Evolutionary conservation across 2,113 vertebrate genomes (phyloP).

Genomic region (Psephotus haematonotus): DNA sequence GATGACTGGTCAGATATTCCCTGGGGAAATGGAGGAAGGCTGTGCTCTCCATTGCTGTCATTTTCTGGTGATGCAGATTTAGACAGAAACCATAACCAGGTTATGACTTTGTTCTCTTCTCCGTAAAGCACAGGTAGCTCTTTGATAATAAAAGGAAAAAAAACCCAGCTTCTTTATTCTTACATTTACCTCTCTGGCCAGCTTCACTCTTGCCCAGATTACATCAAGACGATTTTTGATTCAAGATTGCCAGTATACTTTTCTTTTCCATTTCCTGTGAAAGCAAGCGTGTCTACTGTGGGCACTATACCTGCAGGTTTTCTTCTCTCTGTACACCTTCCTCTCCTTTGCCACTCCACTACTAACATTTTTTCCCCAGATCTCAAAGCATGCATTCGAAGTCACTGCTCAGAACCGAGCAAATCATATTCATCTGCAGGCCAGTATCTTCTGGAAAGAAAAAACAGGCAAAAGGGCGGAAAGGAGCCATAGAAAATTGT

Average conservation of each 20-base stretch:
- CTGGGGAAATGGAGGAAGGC: not conserved
- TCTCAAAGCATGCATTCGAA: not conserved
- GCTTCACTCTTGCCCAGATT: not conserved
- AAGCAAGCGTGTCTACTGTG: not conserved
- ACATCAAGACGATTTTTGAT: not conserved
- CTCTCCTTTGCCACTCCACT: not conserved
- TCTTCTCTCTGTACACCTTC: not conserved
- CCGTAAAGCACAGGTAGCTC: not conserved
- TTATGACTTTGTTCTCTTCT: not conserved
- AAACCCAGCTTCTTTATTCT: not conserved
- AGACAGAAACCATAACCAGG: not conserved
- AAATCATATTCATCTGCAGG: not conserved
- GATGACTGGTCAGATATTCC: not conserved
- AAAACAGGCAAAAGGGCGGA: not conserved
- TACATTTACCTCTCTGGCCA: not conserved
- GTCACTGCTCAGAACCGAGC: not conserved
- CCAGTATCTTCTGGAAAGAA: not conserved
- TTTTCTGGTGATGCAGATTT: not conserved
- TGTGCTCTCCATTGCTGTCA: not conserved
- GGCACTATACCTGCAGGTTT: not conserved
- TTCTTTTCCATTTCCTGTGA: not conserved
- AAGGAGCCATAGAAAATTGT: not conserved
- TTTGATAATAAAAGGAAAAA: not conserved
- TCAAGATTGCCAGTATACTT: not conserved
- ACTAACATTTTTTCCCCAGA: not conserved